Evolutionary conservation across 2,888 invertebrate species (phyloP).

Genomic region (Melipona bicolor): DNA sequence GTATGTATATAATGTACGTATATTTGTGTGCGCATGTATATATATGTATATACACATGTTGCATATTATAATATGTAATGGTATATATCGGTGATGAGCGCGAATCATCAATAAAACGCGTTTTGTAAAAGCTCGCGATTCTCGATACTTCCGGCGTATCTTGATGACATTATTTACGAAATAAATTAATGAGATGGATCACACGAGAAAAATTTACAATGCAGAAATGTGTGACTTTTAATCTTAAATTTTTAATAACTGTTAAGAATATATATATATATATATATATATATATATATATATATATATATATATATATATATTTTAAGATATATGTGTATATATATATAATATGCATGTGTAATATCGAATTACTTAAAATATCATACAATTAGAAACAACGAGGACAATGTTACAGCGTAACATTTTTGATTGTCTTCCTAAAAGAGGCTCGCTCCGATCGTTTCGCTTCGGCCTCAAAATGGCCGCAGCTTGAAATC

Average conservation of each 20-base stretch:
- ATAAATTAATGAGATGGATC: constrained; percentile 65
- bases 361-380: constrained; percentile 70
- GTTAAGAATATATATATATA: constrained; percentile 56
- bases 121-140: constrained; percentile 39
- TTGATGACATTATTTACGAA: constrained; percentile 46
- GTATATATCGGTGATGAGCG: constrained; percentile 6
- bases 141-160: constrained; percentile 33
- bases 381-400: constrained; percentile 80
- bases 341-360: constrained; percentile 58
- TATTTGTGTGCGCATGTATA: not conserved
- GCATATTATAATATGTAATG: constrained; percentile 19
- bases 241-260: constrained; percentile 62
- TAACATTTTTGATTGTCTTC: constrained; percentile 84
- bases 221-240: constrained; percentile 53
- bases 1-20: constrained; percentile 18
- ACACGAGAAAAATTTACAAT: constrained; percentile 63
- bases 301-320: constrained; percentile 45
- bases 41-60: not conserved
- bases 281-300: constrained; percentile 27
- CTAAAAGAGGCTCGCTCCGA: constrained; percentile 76
- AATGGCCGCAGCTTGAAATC: constrained; percentile 36
- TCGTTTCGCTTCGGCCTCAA: constrained; percentile 45
- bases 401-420: constrained; percentile 83
- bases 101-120: not conserved
- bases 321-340: not conserved